phyloP scores from a whole-genome alignment of 2,888 invertebrate species.

The Dioctria rufipes region DNA sequence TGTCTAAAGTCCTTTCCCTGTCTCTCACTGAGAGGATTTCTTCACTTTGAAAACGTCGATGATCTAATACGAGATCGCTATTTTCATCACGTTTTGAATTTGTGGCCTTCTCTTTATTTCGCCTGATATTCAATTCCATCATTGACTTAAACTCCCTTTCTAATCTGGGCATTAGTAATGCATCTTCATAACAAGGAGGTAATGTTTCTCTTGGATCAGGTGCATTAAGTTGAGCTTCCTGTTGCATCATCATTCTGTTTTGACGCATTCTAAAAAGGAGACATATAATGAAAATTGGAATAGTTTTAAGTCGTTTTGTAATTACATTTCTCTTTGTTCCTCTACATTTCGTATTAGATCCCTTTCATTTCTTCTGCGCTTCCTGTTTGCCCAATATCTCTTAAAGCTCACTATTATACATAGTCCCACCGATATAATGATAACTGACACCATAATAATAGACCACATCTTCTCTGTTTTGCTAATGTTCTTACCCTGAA shows the following conservation, averaged over 20 bases:
- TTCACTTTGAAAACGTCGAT: conserved; percentile 68
- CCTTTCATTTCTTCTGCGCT: conserved; percentile 68
- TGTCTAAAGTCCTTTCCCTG: conserved; percentile 66
- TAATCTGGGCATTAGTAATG: conserved; percentile 81
- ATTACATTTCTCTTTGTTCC: conserved; percentile 69
- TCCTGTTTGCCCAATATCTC: conserved; percentile 74
- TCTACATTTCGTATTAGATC: conserved; percentile 72
- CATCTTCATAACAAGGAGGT: conserved; percentile 85
- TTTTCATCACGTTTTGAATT: conserved; percentile 59
- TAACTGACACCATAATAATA: conserved; percentile 74
- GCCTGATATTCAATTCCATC: conserved; percentile 69
- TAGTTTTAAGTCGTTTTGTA: conserved; percentile 15
- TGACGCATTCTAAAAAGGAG: conserved; percentile 69
- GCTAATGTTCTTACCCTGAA: conserved; percentile 69
- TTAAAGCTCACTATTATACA: conserved; percentile 63
- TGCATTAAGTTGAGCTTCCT: conserved; percentile 75
- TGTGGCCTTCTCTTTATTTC: conserved; percentile 69
- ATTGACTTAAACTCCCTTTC: conserved; percentile 76
- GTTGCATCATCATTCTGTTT: conserved; percentile 74
- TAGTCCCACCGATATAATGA: conserved; percentile 62
- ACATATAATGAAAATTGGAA: conserved; percentile 11
- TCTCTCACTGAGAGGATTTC: conserved; percentile 69
- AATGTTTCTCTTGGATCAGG: conserved; percentile 81
- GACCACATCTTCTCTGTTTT: conserved; percentile 75
- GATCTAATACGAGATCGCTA: conserved; percentile 65